A percentile compares a stretch with the other conserved stretches of the same genome.
Evolutionary conservation across 2,797 vertebrate species (phyloP).

Genomic region (Hydrocynus forskahlii): DNA sequence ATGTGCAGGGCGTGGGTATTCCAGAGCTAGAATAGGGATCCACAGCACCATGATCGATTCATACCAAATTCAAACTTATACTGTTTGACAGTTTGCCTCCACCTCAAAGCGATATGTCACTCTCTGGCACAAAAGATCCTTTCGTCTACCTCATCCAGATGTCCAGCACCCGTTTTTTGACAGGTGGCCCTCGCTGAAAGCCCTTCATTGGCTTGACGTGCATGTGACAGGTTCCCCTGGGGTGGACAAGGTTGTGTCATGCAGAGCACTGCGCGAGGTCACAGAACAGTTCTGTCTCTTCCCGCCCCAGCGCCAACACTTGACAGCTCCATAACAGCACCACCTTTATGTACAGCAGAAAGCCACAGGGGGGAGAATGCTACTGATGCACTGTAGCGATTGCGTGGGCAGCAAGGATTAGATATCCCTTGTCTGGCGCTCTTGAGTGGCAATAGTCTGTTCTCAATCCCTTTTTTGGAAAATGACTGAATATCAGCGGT

Average conservation of each 20-base stretch:
- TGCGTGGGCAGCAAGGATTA: background rate
- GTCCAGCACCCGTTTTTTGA: conserved; percentile 8
- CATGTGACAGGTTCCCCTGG: conserved; percentile 7
- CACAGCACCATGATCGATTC: background rate
- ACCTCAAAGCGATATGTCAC: background rate
- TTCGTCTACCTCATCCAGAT: background rate
- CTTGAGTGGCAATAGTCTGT: background rate
- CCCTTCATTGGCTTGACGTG: background rate
- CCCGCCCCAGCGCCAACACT: background rate
- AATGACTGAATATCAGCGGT: background rate
- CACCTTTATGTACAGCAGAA: background rate
- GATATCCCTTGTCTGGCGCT: background rate
- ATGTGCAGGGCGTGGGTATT: too few species aligned
- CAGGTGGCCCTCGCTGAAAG: conserved; percentile 37
- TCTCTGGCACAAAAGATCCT: background rate
- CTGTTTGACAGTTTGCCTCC: background rate
- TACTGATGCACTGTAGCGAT: background rate
- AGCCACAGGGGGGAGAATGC: background rate
- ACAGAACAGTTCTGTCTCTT: conserved; percentile 15
- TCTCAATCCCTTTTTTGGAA: background rate
- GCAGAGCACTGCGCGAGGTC: conserved; percentile 5
- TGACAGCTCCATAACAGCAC: conserved; percentile 17
- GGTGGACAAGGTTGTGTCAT: conserved; percentile 14
- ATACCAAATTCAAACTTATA: background rate
- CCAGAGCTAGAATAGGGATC: background rate